Evolutionary conservation across 2,113 vertebrate species (phyloP).

Genomic region (Mormyrus lacerda): DNA sequence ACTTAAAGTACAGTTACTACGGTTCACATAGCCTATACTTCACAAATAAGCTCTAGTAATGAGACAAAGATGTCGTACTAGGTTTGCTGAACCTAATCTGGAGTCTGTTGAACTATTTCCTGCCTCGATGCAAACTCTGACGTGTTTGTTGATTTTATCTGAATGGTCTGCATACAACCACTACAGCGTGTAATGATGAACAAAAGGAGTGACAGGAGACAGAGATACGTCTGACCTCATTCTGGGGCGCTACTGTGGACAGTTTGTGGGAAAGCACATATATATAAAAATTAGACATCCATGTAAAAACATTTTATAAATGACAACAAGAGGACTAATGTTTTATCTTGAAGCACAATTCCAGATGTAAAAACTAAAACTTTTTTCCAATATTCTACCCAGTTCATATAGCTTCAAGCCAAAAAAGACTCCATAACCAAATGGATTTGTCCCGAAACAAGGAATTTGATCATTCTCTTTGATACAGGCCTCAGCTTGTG

Average conservation of each 20-base stretch:
- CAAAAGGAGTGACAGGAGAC: not conserved
- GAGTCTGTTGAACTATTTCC: not conserved
- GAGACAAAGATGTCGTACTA: not conserved
- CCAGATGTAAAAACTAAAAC: not conserved
- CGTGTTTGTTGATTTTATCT: not conserved
- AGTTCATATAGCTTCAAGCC: not conserved
- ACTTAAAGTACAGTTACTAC: not conserved
- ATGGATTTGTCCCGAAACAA: not conserved
- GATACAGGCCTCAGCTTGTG: not conserved
- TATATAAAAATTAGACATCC: not conserved
- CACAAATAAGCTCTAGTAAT: not conserved
- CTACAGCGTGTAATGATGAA: not conserved
- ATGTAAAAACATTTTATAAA: not conserved
- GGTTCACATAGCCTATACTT: no score
- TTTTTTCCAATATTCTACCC: not conserved
- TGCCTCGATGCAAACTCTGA: not conserved
- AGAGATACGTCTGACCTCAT: not conserved
- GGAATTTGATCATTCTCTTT: not conserved
- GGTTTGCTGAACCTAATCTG: not conserved
- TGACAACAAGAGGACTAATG: not conserved
- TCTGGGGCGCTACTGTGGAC: not conserved
- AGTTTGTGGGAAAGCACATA: not conserved
- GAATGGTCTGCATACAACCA: not conserved
- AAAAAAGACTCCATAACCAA: not conserved
- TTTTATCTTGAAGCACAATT: not conserved